Percentiles rank a stretch among this genome's conserved stretches.
Evolutionary conservation across 2,888 invertebrate species (phyloP).

Genomic region (Cepaea hortensis): DNA sequence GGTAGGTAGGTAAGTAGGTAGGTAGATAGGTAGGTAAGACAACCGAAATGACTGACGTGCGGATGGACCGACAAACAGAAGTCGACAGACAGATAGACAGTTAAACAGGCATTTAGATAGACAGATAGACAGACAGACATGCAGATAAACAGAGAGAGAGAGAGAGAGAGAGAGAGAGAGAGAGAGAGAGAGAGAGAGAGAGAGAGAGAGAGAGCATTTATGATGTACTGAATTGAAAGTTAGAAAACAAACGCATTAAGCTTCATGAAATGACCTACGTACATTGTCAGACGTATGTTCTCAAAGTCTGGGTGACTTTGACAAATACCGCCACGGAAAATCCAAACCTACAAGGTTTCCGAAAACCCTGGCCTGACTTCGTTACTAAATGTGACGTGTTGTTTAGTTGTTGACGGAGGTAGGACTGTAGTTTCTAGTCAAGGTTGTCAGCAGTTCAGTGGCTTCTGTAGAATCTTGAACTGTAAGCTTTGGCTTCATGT

Average conservation of each 20-base stretch:
- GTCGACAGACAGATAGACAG: neutral
- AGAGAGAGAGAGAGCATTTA: neutral
- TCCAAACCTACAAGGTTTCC: neutral
- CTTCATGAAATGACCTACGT: neutral
- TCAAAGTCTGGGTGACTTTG: neutral
- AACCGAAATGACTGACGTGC: too few relatives aligned
- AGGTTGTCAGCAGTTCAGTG: neutral
- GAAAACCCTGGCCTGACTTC: neutral
- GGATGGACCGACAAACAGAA: too few relatives aligned
- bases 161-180: conserved; percentile 2
- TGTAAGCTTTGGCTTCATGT: neutral
- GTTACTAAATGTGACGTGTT: neutral
- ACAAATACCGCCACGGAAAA: neutral
- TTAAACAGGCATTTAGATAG: neutral
- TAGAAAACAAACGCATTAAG: too few relatives aligned
- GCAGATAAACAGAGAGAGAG: neutral
- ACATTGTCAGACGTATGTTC: neutral
- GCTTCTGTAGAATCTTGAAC: neutral
- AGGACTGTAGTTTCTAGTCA: neutral
- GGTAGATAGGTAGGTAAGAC: too few relatives aligned
- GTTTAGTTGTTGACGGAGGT: neutral
- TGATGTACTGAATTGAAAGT: too few relatives aligned
- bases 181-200: neutral
- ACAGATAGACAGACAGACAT: neutral
- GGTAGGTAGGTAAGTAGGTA: too few relatives aligned